A percentile compares a stretch with the other conserved stretches of the same genome.
These are phyloP conservation scores for Pseudomyrmex pallidus DNA, from an alignment of 1,140 invertebrate species.

Conservation along the genomic window DNA sequence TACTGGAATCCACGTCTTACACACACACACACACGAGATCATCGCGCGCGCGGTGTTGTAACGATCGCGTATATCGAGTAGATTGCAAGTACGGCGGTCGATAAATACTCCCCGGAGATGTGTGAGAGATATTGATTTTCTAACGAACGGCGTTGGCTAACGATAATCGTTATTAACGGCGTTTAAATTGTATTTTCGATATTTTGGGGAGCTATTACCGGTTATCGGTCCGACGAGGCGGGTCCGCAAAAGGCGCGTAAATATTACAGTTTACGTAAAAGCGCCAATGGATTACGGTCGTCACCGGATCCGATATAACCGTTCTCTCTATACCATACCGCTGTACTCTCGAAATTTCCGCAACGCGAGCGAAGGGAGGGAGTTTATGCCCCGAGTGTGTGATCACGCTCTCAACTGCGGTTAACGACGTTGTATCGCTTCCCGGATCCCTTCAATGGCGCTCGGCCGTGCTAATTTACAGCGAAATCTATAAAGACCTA, in stretches of 20 bases:
- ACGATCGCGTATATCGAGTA: background rate
- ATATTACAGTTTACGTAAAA: conserved; percentile 65
- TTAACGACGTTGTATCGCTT: background rate
- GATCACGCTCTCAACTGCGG: conserved; percentile 12
- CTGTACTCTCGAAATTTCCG: conserved; percentile 37
- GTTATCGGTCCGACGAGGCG: conserved; percentile 17
- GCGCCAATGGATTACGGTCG: conserved; percentile 60
- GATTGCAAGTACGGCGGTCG: background rate
- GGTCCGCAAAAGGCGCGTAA: conserved; percentile 37
- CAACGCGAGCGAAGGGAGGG: background rate
- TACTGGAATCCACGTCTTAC: background rate
- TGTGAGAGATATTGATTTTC: conserved; percentile 46
- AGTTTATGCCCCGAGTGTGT: conserved; percentile 10
- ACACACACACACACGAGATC: too few species aligned
- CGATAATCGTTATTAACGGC: conserved; percentile 57
- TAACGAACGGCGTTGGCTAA: conserved; percentile 41
- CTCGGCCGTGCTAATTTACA: conserved; percentile 70
- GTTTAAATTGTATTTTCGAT: conserved; percentile 60
- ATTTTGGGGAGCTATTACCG: conserved; percentile 43
- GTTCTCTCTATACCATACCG: background rate
- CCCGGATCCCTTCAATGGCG: conserved; percentile 37
- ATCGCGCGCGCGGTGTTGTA: background rate
- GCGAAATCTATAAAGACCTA: conserved; percentile 72
- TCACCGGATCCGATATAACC: conserved; percentile 55
- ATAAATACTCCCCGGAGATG: conserved; percentile 43